Evolutionary conservation across 2,797 vertebrate genomes (phyloP), one percentile per base, ranked within the genome.

Genomic region (Florisuga fusca): DNA sequence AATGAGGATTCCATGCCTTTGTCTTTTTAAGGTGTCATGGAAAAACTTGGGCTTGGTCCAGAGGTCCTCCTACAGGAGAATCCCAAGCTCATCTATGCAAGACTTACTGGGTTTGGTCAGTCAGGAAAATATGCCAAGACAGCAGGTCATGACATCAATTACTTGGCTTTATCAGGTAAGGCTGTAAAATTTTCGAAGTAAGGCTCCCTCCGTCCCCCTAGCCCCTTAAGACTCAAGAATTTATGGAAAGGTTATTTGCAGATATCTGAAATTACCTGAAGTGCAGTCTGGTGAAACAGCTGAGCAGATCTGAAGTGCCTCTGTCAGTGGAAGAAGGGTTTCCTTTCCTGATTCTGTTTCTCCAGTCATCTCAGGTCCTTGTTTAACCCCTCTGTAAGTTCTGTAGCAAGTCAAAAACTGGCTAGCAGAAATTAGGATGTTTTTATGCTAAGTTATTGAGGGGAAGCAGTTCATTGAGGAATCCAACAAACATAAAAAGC

Each of bases 111-210:
- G 22, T 99, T 99, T 59, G 99, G 99, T 51, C 99, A 99, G 84
- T 98, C 93, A 13, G 99, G 99, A 85, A 96, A 90, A 55, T 98
- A 98, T 2, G 98, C 98, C 46, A 83, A 38, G 3, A 94, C 97
- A 41, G 99, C 99, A 1, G 99, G 99, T 36, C 99, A 99, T 74
- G 99, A 99, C 94, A 99, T 99, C 97, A 99, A 99, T 98, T 99
- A 98, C 94, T 83, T 99, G 69, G 98, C 99, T 95, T 95, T 99
- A 93, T 99, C 99, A 96, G 99, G 99, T 99, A 95, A 95, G 27
- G 85, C 63, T 78, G 29, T 72, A 83, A 81, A 84, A 45, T 69
- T 66, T 75, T 29, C 27, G 61, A 63, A 79, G 61, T 61, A 57
- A 71, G 22, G 11, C 1, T 3, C 29, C 18, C 68, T 58, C 7